Evolutionary conservation across 2,888 invertebrate species (phyloP).

Genomic region (Griposia aprilina): DNA sequence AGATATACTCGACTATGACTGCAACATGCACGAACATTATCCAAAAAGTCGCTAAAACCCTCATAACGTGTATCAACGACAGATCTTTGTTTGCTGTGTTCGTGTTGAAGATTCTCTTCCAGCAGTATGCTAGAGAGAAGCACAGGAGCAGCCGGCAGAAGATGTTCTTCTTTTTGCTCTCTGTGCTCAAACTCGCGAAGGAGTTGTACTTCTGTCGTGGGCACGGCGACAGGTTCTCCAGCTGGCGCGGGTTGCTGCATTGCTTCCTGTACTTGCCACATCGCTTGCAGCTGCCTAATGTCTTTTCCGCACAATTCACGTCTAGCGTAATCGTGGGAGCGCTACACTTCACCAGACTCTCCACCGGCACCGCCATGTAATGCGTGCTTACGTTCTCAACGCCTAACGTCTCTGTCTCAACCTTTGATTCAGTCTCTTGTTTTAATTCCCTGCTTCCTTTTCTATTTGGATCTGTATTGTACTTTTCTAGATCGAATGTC

Average conservation of each 20-base stretch:
- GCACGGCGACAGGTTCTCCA: constrained; percentile 75
- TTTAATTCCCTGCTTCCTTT: constrained; percentile 66
- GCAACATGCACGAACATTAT: constrained; percentile 92
- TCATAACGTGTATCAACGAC: constrained; percentile 91
- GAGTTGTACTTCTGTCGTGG: constrained; percentile 82
- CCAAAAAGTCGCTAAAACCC: constrained; percentile 92
- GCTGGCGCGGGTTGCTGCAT: constrained; percentile 75
- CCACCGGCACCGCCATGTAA: constrained; percentile 78
- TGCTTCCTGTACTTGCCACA: constrained; percentile 87
- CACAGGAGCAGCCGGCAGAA: constrained; percentile 81
- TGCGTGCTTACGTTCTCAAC: constrained; percentile 76
- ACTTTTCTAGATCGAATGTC: constrained; percentile 83
- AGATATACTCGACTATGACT: constrained; percentile 92
- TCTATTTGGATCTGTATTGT: constrained; percentile 74
- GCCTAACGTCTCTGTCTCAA: constrained; percentile 70
- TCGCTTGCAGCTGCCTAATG: constrained; percentile 80
- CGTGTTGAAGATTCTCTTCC: constrained; percentile 85
- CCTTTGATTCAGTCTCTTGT: constrained; percentile 65
- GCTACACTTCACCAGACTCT: constrained; percentile 72
- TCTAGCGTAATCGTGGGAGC: constrained; percentile 84
- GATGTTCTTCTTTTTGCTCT: constrained; percentile 76
- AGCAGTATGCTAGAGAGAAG: constrained; percentile 84
- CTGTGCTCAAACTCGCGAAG: constrained; percentile 79
- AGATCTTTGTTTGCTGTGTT: constrained; percentile 88
- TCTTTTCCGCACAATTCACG: constrained; percentile 81